Percentiles rank a stretch among this genome's conserved stretches.
Conservation (phyloP, 1,140 invertebrate species). For the Leptopilina boulardi region DNA sequence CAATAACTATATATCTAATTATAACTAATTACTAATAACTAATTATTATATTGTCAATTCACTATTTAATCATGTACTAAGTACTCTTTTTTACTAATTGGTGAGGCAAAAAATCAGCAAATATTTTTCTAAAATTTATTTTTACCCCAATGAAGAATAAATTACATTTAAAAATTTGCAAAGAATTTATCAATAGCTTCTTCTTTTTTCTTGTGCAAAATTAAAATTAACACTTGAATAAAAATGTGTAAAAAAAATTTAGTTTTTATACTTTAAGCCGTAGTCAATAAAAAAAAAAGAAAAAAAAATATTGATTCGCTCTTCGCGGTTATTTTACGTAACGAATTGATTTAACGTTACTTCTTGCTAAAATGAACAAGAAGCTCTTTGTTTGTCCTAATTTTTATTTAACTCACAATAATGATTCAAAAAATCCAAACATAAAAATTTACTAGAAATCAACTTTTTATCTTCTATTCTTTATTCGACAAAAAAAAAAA, state of each 20-base stretch:
- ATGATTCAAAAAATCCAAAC: neutral
- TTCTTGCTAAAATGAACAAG: neutral
- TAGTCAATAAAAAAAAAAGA: neutral
- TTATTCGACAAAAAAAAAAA: no score
- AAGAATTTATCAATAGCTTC: no score
- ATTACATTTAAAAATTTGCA: no score
- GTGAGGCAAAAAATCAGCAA: no score
- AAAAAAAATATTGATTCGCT: neutral
- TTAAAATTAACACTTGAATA: neutral
- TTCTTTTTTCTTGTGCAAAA: no score
- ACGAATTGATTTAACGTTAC: neutral
- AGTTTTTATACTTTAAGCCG: neutral
- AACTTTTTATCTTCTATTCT: neutral
- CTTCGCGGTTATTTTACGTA: slow-evolving; percentile 7
- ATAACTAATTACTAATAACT: no score
- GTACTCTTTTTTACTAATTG: no score
- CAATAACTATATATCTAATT: no score
- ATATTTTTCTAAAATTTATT: no score
- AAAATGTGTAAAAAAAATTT: neutral
- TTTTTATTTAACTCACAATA: neutral
- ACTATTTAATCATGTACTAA: no score
- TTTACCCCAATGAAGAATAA: no score
- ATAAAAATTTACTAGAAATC: neutral
- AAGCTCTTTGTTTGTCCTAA: slow-evolving; percentile 12
- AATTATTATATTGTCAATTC: no score